These are phyloP conservation scores for Melanostigma gelatinosum DNA, from an alignment of 2,113 vertebrate species.

Conservation along the genomic window DNA sequence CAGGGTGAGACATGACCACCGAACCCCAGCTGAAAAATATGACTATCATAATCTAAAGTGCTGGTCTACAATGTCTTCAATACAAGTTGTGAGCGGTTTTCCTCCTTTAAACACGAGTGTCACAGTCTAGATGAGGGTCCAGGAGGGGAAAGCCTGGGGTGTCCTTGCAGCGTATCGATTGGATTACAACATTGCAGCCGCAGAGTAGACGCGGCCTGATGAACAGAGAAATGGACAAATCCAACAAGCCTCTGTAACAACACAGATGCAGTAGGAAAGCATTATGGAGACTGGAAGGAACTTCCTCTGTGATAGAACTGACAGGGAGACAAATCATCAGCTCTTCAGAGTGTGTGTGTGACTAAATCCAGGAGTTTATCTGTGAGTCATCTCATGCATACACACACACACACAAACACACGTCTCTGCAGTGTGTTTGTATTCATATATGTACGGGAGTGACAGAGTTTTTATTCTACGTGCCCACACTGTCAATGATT, in stretches of 20 bases:
- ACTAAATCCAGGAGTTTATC: constrained; percentile 47
- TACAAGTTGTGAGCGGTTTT: constrained; percentile 4
- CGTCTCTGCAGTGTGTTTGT: background rate
- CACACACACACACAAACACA: constrained; percentile 25
- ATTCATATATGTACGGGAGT: constrained; percentile 36
- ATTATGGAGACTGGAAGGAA: constrained; percentile 30
- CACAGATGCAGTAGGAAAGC: constrained; percentile 7
- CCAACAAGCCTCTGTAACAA: constrained; percentile 9
- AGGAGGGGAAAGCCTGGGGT: constrained; percentile 11
- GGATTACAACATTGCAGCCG: constrained; percentile 41
- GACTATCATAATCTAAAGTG: constrained; percentile 6
- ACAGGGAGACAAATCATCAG: constrained; percentile 35
- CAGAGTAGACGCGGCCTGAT: constrained; percentile 13
- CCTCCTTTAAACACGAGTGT: constrained; percentile 15
- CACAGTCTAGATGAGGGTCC: constrained; percentile 35
- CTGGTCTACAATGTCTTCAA: background rate
- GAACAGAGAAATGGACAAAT: constrained; percentile 38
- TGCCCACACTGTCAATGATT: constrained; percentile 56
- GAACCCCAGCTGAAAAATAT: background rate
- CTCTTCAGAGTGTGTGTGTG: constrained; percentile 10
- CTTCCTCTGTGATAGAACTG: constrained; percentile 14
- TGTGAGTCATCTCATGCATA: constrained; percentile 44
- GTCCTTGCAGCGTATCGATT: constrained; percentile 44
- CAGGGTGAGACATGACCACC: background rate
- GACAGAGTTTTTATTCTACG: constrained; percentile 45